Conservation (phyloP, 2,888 invertebrate genomes). For the Xylocampa areola region DNA sequence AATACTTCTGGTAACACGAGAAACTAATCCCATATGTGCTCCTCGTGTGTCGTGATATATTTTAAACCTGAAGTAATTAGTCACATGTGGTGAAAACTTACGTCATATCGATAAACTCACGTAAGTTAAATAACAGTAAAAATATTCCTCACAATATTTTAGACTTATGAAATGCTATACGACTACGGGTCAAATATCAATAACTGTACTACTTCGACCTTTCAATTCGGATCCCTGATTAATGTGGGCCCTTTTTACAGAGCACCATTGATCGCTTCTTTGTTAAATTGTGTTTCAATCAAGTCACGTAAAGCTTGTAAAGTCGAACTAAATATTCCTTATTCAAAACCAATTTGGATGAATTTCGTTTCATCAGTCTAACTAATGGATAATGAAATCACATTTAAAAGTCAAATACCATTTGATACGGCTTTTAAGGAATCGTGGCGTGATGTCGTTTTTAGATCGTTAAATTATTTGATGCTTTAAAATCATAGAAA, state of each 20-base stretch:
- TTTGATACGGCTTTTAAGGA: conserved; percentile 55
- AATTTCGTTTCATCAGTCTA: conserved; percentile 30
- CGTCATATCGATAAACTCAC: conserved; percentile 28
- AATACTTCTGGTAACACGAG: conserved; percentile 54
- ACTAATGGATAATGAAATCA: conserved; percentile 31
- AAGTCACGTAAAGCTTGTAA: conserved; percentile 24
- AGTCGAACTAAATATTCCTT: conserved; percentile 26
- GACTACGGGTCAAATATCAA: conserved; percentile 66
- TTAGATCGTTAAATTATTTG: conserved; percentile 51
- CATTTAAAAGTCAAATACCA: conserved; percentile 44
- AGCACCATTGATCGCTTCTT: conserved; percentile 62
- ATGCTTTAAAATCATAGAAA: conserved; percentile 69
- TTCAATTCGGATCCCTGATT: conserved; percentile 60
- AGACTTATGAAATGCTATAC: conserved; percentile 24
- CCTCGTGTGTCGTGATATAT: conserved; percentile 51
- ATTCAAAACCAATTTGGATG: conserved; percentile 33
- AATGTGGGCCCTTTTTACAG: conserved; percentile 62
- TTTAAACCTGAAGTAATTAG: conserved; percentile 61
- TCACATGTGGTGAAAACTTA: conserved; percentile 55
- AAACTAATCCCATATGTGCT: conserved; percentile 50
- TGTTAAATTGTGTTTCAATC: conserved; percentile 65
- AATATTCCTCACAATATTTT: conserved; percentile 25
- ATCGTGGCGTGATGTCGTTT: conserved; percentile 52
- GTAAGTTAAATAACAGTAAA: conserved; percentile 31
- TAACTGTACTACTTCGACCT: conserved; percentile 66